Percentiles rank a stretch among this genome's conserved stretches.
Conservation (phyloP, 2,888 invertebrate genomes). For the Calliscelio sp. region DNA sequence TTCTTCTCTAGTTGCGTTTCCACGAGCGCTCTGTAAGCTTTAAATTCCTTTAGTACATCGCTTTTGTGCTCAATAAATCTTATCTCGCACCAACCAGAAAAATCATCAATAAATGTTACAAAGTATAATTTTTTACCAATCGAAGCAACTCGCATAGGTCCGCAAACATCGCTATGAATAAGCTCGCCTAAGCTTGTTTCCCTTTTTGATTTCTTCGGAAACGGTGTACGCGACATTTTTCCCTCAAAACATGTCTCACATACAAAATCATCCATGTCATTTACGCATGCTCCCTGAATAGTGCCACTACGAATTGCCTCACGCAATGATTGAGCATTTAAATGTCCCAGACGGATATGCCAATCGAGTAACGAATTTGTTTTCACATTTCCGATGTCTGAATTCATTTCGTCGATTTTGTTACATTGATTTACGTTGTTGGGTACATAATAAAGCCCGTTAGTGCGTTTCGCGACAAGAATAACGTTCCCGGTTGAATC, state of each 20-base stretch:
- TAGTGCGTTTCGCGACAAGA: not conserved
- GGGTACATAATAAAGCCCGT: not conserved
- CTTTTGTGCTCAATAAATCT: not conserved
- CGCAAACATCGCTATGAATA: conserved; percentile 1
- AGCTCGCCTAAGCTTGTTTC: not conserved
- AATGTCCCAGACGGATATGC: not conserved
- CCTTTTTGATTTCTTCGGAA: not conserved
- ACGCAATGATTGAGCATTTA: not conserved
- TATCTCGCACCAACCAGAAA: conserved; percentile 4
- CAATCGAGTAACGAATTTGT: not conserved
- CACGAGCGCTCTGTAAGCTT: not conserved
- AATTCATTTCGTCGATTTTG: not conserved
- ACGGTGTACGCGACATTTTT: conserved; percentile 6
- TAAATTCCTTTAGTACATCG: not conserved
- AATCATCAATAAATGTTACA: not conserved
- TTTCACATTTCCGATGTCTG: not conserved
- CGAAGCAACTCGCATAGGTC: not conserved
- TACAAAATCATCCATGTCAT: not conserved
- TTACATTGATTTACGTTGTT: not conserved
- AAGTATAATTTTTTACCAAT: not conserved
- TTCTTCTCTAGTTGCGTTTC: not conserved
- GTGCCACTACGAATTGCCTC: not conserved
- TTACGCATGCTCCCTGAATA: not conserved
- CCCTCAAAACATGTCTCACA: conserved; percentile 4
- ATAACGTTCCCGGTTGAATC: not conserved